Evolutionary conservation across 64 coral and sea anemone genomes (phyloP).

Genomic region (Anthopleura sola): DNA sequence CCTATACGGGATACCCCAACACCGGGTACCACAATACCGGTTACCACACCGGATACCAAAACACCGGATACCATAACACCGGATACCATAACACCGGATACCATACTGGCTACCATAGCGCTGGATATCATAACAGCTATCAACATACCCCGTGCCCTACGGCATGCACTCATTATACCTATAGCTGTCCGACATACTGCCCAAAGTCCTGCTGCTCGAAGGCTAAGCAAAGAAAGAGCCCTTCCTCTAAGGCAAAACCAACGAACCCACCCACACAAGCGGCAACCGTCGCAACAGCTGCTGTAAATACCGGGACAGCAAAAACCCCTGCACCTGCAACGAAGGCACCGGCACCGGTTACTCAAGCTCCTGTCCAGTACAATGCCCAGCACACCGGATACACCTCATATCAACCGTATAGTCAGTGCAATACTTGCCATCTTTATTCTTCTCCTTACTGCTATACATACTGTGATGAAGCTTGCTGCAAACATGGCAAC

Average conservation of each 20-base stretch:
- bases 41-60: neutral
- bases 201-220: neutral
- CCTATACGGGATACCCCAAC: neutral
- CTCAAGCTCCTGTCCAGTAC: neutral
- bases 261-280: neutral
- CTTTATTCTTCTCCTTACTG: constrained; percentile 3
- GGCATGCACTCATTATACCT: neutral
- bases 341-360: neutral
- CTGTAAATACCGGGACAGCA: neutral
- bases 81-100: constrained; percentile 7
- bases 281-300: neutral
- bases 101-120: neutral
- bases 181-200: constrained; percentile 16
- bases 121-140: neutral
- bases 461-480: constrained; percentile 18
- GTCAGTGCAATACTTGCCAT: constrained; percentile 9
- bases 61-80: constrained; percentile 8
- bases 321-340: neutral
- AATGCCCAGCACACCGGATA: neutral
- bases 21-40: constrained; percentile 6
- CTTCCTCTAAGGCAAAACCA: neutral
- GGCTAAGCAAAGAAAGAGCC: neutral
- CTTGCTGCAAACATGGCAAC: neutral
- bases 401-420: constrained; percentile 5
- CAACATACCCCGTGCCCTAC: neutral